Conservation (phyloP, 1,140 invertebrate species). For the Zaprionus taronus region DNA sequence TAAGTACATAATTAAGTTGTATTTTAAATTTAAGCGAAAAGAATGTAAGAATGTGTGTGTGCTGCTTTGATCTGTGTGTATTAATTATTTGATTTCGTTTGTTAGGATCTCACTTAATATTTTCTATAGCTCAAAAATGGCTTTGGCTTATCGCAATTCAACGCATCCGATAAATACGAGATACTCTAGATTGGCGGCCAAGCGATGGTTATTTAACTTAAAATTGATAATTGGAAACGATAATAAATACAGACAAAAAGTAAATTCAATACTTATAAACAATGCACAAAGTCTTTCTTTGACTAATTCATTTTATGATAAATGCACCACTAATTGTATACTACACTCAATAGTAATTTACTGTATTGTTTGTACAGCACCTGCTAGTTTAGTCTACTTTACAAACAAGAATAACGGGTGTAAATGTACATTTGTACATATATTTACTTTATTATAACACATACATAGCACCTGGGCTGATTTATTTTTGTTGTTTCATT, state of each 20-base stretch:
- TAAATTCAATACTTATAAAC: constrained; percentile 35
- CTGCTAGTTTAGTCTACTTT: neutral
- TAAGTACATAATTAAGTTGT: no score
- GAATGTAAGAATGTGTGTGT: neutral
- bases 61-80: neutral
- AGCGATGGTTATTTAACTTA: neutral
- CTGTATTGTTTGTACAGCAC: constrained; percentile 31
- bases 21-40: no score
- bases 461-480: neutral
- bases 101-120: neutral
- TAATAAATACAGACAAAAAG: constrained; percentile 43
- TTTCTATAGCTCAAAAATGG: neutral
- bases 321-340: constrained; percentile 30
- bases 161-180: neutral
- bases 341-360: constrained; percentile 2
- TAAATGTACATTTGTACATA: constrained; percentile 9
- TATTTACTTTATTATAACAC: neutral
- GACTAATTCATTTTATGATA: constrained; percentile 28
- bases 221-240: constrained; percentile 15
- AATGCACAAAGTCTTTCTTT: constrained; percentile 14
- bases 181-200: neutral
- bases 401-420: neutral
- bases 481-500: neutral
- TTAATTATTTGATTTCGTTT: neutral
- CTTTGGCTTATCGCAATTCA: constrained; percentile 2